Evolutionary conservation across 2,113 vertebrate genomes (phyloP), one percentile per base, ranked within the genome.

Genomic region (Colius striatus): DNA sequence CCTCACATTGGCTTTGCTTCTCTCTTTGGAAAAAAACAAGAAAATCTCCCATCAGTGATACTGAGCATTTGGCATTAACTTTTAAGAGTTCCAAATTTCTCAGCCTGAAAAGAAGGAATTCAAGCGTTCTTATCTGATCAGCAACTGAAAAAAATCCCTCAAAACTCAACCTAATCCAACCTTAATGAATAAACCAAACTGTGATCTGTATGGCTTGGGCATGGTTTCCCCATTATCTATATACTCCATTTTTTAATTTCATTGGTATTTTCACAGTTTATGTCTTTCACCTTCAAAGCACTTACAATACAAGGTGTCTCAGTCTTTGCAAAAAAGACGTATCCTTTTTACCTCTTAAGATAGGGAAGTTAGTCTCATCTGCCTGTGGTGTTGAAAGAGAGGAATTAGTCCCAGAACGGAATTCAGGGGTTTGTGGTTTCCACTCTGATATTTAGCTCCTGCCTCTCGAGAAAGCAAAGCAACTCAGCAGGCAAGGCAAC

Each of bases 381-480:
- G 54, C 38, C 65, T 71, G 73, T 15, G 73, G 36, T 41, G 32
- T 68, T 92, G 67, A 92, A 51, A 88, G 27, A 71, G 26, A 41
- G 10, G 66, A 94, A 65, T 76, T 45, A 87, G 32, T 81, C 83
- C 54, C 90, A 84, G 70, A 92, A 84, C 66, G 75, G 50, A 93
- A 94, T 51, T 79, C 62, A 73, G 58, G 50, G 29, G 4, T 67
- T 84, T 86, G 84, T 55, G 77, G 93, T 90, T 95, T 88, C 65
- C 55, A 87, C 53, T 84, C 68, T 90, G 92, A 86, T 94, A 92
- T 96, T 94, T 95, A 92, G 76, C 20, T 93, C 3, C 1, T 71
- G 77, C 50, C 93, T 79, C 86, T 81, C 0, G 62, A 95, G 92
- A 74, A 89, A 92, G 48, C 36, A 25, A 53, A 16, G n/a, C 14